Evolutionary conservation across 2,113 vertebrate genomes (phyloP).

Genomic region (Numenius arquata): DNA sequence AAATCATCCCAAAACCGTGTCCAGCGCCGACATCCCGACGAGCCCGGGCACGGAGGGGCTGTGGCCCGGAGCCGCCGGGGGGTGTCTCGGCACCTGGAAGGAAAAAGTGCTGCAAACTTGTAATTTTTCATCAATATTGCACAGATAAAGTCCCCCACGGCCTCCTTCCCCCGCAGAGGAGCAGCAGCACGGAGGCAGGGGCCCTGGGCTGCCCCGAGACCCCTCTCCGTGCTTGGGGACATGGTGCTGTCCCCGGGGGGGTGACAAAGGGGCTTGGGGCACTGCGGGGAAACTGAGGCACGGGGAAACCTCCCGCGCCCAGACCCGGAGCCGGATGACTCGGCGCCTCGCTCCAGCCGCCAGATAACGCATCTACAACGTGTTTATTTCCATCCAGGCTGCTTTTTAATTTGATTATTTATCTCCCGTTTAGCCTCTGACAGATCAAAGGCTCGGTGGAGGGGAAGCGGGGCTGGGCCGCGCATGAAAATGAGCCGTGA

Average conservation of each 20-base stretch:
- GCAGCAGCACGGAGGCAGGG: too few relatives aligned
- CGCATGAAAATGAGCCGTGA: conserved; percentile 68
- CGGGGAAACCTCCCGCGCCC: accelerated
- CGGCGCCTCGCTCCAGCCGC: not conserved
- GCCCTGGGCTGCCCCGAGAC: accelerated
- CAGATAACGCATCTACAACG: not conserved
- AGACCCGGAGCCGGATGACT: accelerated
- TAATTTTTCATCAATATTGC: accelerated
- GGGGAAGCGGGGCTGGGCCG: not conserved
- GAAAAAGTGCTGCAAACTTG: not conserved
- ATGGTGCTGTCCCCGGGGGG: accelerated
- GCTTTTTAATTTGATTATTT: conserved; percentile 62
- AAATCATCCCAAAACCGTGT: accelerated
- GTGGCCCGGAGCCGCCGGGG: accelerated
- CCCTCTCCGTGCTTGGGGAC: accelerated
- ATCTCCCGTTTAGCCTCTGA: conserved; percentile 60
- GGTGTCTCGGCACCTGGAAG: not conserved
- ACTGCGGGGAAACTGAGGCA: not conserved
- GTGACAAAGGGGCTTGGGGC: not conserved
- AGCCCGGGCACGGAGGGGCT: accelerated
- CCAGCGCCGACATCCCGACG: not conserved
- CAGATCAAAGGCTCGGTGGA: conserved; percentile 44
- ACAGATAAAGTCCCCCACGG: not conserved
- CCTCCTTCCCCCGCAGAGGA: not conserved
- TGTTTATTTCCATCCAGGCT: conserved; percentile 47